These are phyloP conservation scores for Coronaproctus castanopsis DNA, from an alignment of 2,888 invertebrate genomes.

Conservation along the genomic window DNA sequence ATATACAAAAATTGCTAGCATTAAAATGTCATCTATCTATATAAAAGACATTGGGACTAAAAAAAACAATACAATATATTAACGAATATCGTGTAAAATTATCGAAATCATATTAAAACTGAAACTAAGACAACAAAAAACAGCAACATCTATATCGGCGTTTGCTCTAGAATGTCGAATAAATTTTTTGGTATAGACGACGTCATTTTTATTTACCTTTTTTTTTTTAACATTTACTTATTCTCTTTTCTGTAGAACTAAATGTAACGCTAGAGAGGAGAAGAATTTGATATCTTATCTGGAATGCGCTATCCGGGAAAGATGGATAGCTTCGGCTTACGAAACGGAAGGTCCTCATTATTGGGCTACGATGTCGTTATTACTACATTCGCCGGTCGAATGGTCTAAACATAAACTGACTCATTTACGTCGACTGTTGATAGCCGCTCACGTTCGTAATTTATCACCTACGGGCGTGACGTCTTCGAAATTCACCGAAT, in stretches of 20 bases:
- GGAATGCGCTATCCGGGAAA: slow-evolving; percentile 37
- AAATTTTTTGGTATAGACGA: no score
- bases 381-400: slow-evolving; percentile 51
- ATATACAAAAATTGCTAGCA: no score
- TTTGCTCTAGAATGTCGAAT: no score
- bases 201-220: background rate
- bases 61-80: no score
- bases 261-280: slow-evolving; percentile 56
- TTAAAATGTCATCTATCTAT: no score
- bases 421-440: slow-evolving; percentile 54
- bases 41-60: no score
- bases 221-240: slow-evolving; percentile 1
- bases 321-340: slow-evolving; percentile 60
- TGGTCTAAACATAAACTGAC: slow-evolving; percentile 49
- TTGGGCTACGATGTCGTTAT: slow-evolving; percentile 57
- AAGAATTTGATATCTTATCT: slow-evolving; percentile 52
- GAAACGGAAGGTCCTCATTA: slow-evolving; percentile 87
- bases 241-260: slow-evolving; percentile 32
- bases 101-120: no score
- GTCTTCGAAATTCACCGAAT: slow-evolving; percentile 22
- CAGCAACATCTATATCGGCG: no score
- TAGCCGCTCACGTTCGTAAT: slow-evolving; percentile 55
- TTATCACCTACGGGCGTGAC: slow-evolving; percentile 32
- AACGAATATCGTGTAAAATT: no score
- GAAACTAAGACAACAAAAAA: no score